Conservation (phyloP, 2,113 vertebrate species). For the Candoia aspera region DNA sequence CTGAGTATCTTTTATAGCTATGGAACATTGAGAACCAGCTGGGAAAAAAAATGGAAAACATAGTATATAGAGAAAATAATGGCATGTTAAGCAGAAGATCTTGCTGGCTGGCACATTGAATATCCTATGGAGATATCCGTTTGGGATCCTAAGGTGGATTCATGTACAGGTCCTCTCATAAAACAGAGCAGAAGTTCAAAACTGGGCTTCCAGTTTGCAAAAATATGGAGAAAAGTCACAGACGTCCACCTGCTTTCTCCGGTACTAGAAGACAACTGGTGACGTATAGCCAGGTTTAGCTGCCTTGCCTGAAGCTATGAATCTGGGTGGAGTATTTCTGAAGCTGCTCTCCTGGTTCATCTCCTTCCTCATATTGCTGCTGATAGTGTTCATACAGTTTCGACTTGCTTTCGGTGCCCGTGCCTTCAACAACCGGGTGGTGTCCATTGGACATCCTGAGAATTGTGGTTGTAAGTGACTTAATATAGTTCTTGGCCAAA, state of each 20-base stretch:
- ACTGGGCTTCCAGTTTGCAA: neutral
- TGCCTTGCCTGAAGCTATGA: constrained; percentile 78
- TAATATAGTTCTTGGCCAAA: constrained; percentile 97
- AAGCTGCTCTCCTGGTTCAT: constrained; percentile 77
- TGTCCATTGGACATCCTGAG: constrained; percentile 88
- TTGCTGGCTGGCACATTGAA: neutral
- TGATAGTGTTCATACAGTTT: constrained; percentile 87
- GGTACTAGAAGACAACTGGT: neutral
- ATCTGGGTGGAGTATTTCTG: constrained; percentile 84
- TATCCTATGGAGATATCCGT: neutral
- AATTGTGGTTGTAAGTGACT: constrained; percentile 92
- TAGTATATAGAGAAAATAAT: too few relatives aligned
- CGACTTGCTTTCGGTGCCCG: constrained; percentile 66
- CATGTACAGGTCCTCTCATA: neutral
- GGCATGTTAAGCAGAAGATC: neutral
- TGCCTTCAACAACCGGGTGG: constrained; percentile 66
- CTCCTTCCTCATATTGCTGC: constrained; percentile 71
- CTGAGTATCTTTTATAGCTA: neutral
- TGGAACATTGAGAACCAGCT: neutral
- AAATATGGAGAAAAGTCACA: neutral
- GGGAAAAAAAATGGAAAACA: neutral
- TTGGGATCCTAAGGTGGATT: neutral
- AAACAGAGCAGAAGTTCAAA: neutral
- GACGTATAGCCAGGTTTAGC: constrained; percentile 41
- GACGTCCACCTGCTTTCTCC: neutral